phyloP scores from a whole-genome alignment of 2,113 vertebrate species.

The Tylochromis polylepis region DNA sequence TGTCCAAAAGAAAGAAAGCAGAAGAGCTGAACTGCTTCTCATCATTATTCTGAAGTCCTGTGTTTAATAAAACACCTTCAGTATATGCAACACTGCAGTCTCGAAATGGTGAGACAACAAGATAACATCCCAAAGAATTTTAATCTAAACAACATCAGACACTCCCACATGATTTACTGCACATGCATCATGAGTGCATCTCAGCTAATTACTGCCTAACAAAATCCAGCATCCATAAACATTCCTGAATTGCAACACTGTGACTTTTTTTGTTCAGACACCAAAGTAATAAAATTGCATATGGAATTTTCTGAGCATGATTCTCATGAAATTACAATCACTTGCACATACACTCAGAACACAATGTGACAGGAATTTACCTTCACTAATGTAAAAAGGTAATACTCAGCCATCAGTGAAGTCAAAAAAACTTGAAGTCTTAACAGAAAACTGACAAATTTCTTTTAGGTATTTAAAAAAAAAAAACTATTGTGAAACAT shows the following conservation, averaged over 20 bases:
- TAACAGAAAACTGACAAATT: background rate
- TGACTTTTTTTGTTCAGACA: background rate
- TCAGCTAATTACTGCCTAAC: conserved; percentile 19
- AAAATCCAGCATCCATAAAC: conserved; percentile 26
- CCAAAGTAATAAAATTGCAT: background rate
- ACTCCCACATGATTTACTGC: conserved; percentile 34
- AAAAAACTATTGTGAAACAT: background rate
- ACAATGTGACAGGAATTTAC: background rate
- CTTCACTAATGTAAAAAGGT: background rate
- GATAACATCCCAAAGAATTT: conserved; percentile 17
- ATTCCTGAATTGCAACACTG: background rate
- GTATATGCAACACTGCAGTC: background rate
- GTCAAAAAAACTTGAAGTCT: background rate
- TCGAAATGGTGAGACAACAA: background rate
- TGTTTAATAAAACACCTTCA: background rate
- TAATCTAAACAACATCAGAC: conserved; percentile 32
- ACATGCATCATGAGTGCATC: background rate
- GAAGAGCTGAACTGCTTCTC: background rate
- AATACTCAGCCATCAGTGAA: background rate
- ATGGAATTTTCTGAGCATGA: background rate
- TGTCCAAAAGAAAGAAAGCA: background rate
- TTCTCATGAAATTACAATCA: background rate
- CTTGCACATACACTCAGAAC: background rate
- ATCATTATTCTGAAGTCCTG: background rate
- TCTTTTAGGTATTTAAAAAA: background rate